Evolutionary conservation across 2,113 vertebrate species (phyloP).

Genomic region (Chloropsis hardwickii): DNA sequence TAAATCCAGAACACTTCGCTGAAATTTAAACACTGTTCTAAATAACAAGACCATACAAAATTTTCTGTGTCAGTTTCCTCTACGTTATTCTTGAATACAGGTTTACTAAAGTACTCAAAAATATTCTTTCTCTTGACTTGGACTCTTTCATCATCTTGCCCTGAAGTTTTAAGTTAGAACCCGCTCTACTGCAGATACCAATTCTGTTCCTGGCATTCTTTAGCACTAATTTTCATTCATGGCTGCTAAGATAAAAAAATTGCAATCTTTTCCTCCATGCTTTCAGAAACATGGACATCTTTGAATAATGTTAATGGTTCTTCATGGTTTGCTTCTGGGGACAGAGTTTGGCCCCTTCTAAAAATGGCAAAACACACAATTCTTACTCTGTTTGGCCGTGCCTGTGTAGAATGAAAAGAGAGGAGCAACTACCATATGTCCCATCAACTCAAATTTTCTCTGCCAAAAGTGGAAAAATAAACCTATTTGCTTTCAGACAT

Average conservation of each 20-base stretch:
- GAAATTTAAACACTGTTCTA: not conserved
- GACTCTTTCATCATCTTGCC: not conserved
- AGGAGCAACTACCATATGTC: not conserved
- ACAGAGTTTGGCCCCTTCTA: not conserved
- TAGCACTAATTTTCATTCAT: not conserved
- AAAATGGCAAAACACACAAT: not conserved
- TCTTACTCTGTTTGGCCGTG: not conserved
- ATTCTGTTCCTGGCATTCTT: not conserved
- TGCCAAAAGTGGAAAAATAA: slow-evolving; percentile 6
- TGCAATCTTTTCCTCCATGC: not conserved
- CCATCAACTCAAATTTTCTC: not conserved
- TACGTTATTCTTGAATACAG: not conserved
- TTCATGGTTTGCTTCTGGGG: not conserved
- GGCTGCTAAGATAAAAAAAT: not conserved
- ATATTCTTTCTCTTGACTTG: not conserved
- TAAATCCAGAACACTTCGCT: not conserved
- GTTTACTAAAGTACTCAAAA: not conserved
- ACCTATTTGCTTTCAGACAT: not conserved
- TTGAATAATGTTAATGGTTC: not conserved
- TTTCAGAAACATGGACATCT: not conserved
- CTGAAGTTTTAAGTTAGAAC: not conserved
- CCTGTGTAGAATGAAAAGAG: not conserved
- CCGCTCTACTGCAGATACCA: not conserved
- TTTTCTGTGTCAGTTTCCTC: not conserved
- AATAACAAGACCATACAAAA: not conserved